phyloP scores from a whole-genome alignment of 2,113 vertebrate species.

The Phaetusa simplex region DNA sequence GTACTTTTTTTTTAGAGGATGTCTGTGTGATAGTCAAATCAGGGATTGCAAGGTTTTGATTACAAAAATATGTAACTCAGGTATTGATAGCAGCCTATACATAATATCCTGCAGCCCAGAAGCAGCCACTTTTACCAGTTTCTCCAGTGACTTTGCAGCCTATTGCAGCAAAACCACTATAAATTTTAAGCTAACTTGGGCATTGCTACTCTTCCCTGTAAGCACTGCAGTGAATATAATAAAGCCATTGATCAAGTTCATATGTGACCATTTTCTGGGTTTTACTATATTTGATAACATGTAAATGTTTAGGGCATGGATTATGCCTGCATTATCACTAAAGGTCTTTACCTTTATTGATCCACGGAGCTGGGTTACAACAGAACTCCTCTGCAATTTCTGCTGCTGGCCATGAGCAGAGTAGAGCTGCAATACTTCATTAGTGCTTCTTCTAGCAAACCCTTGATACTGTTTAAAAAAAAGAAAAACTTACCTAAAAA shows the following conservation, averaged over 20 bases:
- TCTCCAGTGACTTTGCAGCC: neutral
- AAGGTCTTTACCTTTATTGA: constrained; percentile 49
- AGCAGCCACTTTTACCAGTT: neutral
- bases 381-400: neutral
- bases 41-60: neutral
- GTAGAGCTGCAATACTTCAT: neutral
- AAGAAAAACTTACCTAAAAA: neutral
- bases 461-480: constrained; percentile 16
- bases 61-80: neutral
- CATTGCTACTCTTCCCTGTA: neutral
- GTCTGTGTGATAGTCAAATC: neutral
- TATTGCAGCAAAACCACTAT: neutral
- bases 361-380: neutral
- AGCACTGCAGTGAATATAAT: neutral
- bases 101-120: neutral
- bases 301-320: neutral
- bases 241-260: neutral
- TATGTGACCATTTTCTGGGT: neutral
- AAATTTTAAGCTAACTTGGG: neutral
- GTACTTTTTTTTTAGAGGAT: neutral
- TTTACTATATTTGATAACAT: neutral
- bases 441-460: neutral
- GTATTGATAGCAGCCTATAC: neutral
- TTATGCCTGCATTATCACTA: neutral
- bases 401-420: neutral